Evolutionary conservation across 2,113 vertebrate genomes (phyloP), one percentile per base, ranked within the genome.

Genomic region (Camarhynchus parvulus): DNA sequence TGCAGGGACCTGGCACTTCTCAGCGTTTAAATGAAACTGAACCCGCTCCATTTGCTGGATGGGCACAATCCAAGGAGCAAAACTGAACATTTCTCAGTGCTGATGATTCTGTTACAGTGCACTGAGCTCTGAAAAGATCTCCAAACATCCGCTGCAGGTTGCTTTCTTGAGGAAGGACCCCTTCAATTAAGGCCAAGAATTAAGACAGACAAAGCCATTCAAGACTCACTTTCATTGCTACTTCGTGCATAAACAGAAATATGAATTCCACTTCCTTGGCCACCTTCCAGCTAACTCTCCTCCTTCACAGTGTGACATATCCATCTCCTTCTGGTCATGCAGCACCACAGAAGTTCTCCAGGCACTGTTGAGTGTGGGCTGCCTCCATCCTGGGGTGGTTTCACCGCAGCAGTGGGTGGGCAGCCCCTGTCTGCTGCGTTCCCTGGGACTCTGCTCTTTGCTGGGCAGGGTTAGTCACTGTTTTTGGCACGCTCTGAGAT

Each of bases 11-110:
- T 93, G 69, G 74, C 72, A 64, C 80, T 87, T 82, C 52, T 89
- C 87, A 78, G 17, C 68, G 21, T 52, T 82, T 92, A 86, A 92
- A 87, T 86, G 88, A 90, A 94, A 87, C 76, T 56, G 83, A 90
- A 75, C 56, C 83, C 28, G 52, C 56, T 81, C 79, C 66, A 63
- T 92, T 83, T 89, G 61, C 85, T 46, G 79, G 73, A 94, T 95
- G 76, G 67, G 68, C 53, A 80, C 76, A 83, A 70, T 89, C 61
- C 79, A 83, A 85, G 87, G 82, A 85, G 41, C 33, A 76, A 91
- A 93, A 96, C 33, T 19, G 84, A 95, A 83, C 64, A 83, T 90
- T 94, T 92, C 72, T 92, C 76, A n/a, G 35, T 6, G 28, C 46
- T 92, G 79, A 31, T 77, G 68, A 31, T 75, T 70, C 52, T 78